phyloP scores from a whole-genome alignment of 2,113 vertebrate species.

The Pomatostomus ruficeps region DNA sequence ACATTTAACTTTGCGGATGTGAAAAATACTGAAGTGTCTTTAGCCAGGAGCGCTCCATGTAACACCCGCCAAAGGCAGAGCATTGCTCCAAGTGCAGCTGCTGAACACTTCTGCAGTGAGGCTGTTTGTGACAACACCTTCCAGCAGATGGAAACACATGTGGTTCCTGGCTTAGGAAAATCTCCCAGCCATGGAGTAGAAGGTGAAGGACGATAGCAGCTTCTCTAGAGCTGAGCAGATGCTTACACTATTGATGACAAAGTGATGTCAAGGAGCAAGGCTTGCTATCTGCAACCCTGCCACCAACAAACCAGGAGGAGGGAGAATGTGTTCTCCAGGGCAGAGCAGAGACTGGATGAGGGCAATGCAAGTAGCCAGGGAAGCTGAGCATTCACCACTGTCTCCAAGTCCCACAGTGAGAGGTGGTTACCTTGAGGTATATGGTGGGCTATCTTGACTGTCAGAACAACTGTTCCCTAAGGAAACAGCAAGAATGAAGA shows the following conservation, averaged over 20 bases:
- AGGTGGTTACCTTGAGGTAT: background rate
- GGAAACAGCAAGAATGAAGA: background rate
- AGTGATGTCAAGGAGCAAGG: background rate
- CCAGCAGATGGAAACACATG: background rate
- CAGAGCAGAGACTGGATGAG: background rate
- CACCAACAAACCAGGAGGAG: background rate
- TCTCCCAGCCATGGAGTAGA: accelerated
- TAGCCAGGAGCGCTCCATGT: background rate
- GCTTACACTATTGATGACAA: background rate
- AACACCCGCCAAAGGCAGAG: background rate
- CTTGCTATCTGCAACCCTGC: background rate
- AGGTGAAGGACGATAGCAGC: background rate
- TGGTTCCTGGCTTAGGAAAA: background rate
- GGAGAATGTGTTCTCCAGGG: background rate
- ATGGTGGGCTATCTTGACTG: background rate
- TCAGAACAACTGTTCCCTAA: background rate
- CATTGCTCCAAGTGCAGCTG: accelerated
- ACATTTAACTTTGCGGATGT: background rate
- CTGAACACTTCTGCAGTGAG: background rate
- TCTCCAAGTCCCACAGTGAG: background rate
- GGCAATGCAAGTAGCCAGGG: background rate
- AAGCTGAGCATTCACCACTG: background rate
- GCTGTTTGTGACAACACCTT: background rate
- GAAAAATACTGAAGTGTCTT: background rate
- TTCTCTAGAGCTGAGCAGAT: background rate